Conservation (phyloP, 2,888 invertebrate species). For the Neoitamus cyanurus region DNA sequence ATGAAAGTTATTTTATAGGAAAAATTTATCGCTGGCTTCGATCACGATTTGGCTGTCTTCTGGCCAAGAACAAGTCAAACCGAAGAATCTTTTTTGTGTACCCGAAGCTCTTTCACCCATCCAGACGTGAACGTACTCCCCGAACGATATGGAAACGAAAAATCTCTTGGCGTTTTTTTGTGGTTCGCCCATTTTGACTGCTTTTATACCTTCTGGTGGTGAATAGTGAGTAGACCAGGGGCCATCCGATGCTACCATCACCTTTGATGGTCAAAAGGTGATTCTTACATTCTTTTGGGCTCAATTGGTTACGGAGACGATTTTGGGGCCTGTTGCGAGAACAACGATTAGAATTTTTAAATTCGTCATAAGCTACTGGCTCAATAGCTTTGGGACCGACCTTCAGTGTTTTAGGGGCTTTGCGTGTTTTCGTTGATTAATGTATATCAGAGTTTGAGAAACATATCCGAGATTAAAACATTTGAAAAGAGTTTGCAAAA, state of each 20-base stretch:
- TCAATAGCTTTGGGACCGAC: background rate
- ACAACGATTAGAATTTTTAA: background rate
- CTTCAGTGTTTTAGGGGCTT: no score
- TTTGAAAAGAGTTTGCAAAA: no score
- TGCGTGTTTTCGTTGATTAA: no score
- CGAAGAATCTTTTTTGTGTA: conserved; percentile 21
- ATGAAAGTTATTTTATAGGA: conserved; percentile 45
- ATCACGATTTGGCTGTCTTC: conserved; percentile 51
- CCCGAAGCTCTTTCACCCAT: conserved; percentile 29
- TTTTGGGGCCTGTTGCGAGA: background rate
- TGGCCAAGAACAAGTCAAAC: conserved; percentile 45
- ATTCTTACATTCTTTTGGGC: background rate
- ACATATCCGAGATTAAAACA: no score
- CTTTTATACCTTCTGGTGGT: background rate
- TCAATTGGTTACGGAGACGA: background rate
- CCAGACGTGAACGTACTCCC: conserved; percentile 3
- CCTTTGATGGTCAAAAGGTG: background rate
- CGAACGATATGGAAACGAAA: conserved; percentile 27
- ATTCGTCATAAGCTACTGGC: background rate
- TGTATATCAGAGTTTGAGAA: no score
- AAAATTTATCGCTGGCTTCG: conserved; percentile 40
- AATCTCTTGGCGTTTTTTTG: background rate
- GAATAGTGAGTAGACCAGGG: background rate
- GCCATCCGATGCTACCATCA: background rate
- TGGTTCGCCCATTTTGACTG: background rate